Percentiles rank a stretch among this genome's conserved stretches.
Conservation (phyloP, 2,888 invertebrate genomes). For the Cheilosia variabilis region DNA sequence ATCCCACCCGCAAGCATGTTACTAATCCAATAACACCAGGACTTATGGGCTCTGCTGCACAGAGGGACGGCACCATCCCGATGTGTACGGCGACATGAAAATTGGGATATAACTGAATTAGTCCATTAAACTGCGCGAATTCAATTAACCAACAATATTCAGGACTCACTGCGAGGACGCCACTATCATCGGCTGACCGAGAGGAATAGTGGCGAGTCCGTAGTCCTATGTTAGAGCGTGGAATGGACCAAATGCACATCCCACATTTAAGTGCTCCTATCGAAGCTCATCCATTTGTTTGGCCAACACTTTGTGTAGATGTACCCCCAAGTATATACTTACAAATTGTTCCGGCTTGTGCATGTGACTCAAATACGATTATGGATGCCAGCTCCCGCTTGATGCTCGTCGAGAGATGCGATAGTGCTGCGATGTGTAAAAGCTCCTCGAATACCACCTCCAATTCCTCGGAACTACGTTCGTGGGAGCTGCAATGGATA, state of each 20-base stretch:
- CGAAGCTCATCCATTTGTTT: background rate
- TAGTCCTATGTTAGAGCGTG: too few species aligned
- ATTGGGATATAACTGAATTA: slow-evolving; percentile 39
- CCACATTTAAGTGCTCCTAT: background rate
- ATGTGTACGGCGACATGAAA: slow-evolving; percentile 10
- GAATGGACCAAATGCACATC: background rate
- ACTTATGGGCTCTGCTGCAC: background rate
- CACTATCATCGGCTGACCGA: background rate
- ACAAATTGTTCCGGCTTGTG: slow-evolving; percentile 90
- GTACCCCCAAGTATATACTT: slow-evolving; percentile 82
- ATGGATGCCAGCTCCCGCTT: slow-evolving; percentile 92
- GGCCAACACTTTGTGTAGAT: background rate
- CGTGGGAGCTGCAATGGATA: slow-evolving; percentile 86
- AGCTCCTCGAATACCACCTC: slow-evolving; percentile 93
- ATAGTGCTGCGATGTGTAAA: slow-evolving; percentile 91
- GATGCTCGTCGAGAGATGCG: slow-evolving; percentile 92
- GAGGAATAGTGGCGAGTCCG: too few species aligned
- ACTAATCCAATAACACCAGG: slow-evolving; percentile 18
- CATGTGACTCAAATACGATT: slow-evolving; percentile 91
- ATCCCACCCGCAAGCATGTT: slow-evolving; percentile 6
- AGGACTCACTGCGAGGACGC: background rate
- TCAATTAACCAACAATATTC: slow-evolving; percentile 55
- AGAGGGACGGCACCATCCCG: background rate
- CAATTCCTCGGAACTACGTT: slow-evolving; percentile 90
- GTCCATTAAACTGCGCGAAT: slow-evolving; percentile 36